Evolutionary conservation across 2,113 vertebrate species (phyloP), one percentile per base, ranked within the genome.

Genomic region (Coturnix japonica): DNA sequence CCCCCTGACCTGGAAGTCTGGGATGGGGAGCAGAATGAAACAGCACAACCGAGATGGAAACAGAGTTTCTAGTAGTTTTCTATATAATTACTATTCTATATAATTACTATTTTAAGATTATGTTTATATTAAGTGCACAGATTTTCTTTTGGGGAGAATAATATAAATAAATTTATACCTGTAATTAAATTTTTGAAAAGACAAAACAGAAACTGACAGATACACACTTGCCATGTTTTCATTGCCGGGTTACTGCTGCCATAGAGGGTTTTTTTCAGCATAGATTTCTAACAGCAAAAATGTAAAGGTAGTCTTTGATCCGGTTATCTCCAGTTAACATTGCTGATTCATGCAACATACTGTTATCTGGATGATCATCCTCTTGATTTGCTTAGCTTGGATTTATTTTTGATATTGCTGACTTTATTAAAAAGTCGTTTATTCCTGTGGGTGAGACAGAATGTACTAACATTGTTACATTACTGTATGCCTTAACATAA

Each of bases 221-320:
- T 65, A 16, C 44, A 8, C 0, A 1, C 26, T 74, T 83, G 10
- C 8, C 53, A 25, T 73, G 73, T 90, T 90, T 85, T 74, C 9
- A 13, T 59, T 64, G 16, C 43, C 51, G 16, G 43, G 21, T 76
- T 82, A 47, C 33, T 77, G 31, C 49, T 82, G 26, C 33, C 28
- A 10, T 70, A 43, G 33, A 60, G 20, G 13, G n/a, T 85, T 77
- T 63, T 28, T 19, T 73, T 83, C 59, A 31, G 17, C 7, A 6
- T 44, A 63, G n/a, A 77, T 71, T 93, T 90, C 82, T 88, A 69
- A 60, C n/a, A 88, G 35, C 18, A 92, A 81, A 85, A 85, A 71
- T 74, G 35, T 6, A 81, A 81, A 26, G 12, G 14, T 77, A 80
- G 43, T 39, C n/a, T 90, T 93, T 81, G 49, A 86, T 74, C 13